Evolutionary conservation across 2,113 vertebrate genomes (phyloP).

Genomic region (Morone saxatilis): DNA sequence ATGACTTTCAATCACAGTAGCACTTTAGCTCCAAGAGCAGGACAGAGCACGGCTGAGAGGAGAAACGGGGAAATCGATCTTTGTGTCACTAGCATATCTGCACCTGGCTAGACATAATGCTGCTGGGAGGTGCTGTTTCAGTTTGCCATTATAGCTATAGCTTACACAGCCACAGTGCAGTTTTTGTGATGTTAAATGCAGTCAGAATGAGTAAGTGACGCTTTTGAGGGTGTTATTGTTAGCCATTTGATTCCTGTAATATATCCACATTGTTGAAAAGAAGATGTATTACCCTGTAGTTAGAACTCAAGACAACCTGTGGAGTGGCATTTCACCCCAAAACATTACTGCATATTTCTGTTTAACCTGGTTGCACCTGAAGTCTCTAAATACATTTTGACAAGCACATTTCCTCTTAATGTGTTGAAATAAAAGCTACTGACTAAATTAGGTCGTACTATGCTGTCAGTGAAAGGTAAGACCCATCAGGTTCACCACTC

Average conservation of each 20-base stretch:
- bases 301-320: constrained; percentile 14
- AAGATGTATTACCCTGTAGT: constrained; percentile 27
- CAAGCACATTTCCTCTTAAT: constrained; percentile 60
- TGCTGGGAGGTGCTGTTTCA: constrained; percentile 17
- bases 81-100: constrained; percentile 18
- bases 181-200: constrained; percentile 28
- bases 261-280: constrained; percentile 29
- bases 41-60: constrained; percentile 35
- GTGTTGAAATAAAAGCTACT: constrained; percentile 39
- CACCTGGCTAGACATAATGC: background rate
- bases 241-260: constrained; percentile 49
- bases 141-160: constrained; percentile 18
- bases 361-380: constrained; percentile 34
- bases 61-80: constrained; percentile 47
- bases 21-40: constrained; percentile 45
- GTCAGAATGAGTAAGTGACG: constrained; percentile 35
- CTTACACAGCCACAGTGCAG: background rate
- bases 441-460: constrained; percentile 51
- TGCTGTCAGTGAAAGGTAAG: constrained; percentile 35
- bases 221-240: constrained; percentile 33
- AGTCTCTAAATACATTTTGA: constrained; percentile 61
- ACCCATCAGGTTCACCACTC: constrained; percentile 39
- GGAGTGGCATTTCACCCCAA: constrained; percentile 30
- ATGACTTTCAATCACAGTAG: constrained; percentile 51
- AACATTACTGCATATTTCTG: constrained; percentile 34